Percentiles rank a stretch among this genome's conserved stretches.
Evolutionary conservation across 2,113 vertebrate genomes (phyloP).

Genomic region (Megaceryle torquata): DNA sequence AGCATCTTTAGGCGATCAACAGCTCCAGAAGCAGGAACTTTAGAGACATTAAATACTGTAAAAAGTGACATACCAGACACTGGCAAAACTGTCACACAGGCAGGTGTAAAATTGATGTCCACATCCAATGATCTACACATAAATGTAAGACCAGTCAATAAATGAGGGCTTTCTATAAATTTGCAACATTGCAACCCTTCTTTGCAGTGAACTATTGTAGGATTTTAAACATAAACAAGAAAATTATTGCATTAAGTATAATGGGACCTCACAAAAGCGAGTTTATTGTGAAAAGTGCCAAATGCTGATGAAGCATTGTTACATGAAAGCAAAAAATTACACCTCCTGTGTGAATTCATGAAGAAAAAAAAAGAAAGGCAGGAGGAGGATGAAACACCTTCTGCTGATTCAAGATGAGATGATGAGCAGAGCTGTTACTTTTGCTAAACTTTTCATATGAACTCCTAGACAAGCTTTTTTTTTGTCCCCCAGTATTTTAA

Average conservation of each 20-base stretch:
- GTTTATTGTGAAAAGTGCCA: not conserved
- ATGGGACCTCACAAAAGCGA: not conserved
- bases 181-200: not conserved
- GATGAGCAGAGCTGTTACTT: not conserved
- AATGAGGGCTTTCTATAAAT: not conserved
- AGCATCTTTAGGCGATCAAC: not conserved
- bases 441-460: not conserved
- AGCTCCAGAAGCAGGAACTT: not conserved
- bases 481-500: not conserved
- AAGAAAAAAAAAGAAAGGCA: not conserved
- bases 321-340: not conserved
- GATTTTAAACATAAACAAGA: not conserved
- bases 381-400: not conserved
- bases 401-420: not conserved
- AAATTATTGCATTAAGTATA: not conserved
- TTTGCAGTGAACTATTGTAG: not conserved
- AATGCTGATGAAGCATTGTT: not conserved
- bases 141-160: rapidly evolving
- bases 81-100: not conserved
- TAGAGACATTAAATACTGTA: not conserved
- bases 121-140: not conserved
- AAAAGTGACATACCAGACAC: not conserved
- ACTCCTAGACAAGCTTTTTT: not conserved
- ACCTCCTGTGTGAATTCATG: not conserved
- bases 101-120: not conserved